These are phyloP conservation scores for Epinephelus moara DNA, from an alignment of 2,113 vertebrate genomes.

Conservation along the genomic window DNA sequence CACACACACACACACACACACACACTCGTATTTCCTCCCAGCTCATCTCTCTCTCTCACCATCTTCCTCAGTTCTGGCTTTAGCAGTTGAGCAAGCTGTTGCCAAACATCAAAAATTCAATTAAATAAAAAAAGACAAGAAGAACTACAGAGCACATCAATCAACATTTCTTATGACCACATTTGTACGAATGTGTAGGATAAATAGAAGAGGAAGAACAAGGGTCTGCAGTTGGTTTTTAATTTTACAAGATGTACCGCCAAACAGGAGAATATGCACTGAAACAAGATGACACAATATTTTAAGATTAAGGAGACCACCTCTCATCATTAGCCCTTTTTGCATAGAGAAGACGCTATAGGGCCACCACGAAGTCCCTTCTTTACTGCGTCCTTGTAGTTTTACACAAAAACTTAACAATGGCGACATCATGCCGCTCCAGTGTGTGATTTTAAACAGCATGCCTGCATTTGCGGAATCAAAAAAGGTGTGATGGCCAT, in stretches of 20 bases:
- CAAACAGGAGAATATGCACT: no score
- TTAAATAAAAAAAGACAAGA: not conserved
- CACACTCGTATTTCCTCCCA: not conserved
- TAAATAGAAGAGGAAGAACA: not conserved
- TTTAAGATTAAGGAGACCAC: not conserved
- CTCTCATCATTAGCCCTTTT: no score
- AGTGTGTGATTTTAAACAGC: no score
- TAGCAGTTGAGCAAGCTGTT: not conserved
- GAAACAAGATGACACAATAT: not conserved
- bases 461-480: no score
- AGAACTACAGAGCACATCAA: not conserved
- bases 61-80: not conserved
- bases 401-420: no score
- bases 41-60: not conserved
- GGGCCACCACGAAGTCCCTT: no score
- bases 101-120: slow-evolving; percentile 26
- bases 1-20: not conserved
- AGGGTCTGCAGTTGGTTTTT: not conserved
- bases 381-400: no score
- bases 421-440: no score
- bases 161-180: not conserved
- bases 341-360: no score
- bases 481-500: no score
- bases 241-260: not conserved
- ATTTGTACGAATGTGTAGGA: not conserved